Evolutionary conservation across 2,113 vertebrate species (phyloP).

Genomic region (Psophia crepitans): DNA sequence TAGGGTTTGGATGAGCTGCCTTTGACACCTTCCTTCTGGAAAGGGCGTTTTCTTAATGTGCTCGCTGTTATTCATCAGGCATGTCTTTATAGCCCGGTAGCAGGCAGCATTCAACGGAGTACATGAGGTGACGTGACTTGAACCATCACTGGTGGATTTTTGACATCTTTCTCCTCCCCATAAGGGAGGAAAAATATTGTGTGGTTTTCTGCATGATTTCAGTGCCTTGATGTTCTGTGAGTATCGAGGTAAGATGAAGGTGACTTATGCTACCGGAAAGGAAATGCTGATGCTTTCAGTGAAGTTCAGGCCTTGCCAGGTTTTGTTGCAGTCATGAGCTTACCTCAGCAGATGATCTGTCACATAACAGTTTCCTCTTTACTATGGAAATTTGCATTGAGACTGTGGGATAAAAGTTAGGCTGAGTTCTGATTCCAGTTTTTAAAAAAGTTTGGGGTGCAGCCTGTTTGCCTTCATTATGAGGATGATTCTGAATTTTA

Average conservation of each 20-base stretch:
- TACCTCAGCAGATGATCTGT: not conserved
- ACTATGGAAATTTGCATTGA: not conserved
- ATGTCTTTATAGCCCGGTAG: not conserved
- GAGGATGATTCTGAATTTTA: not conserved
- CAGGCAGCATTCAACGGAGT: not conserved
- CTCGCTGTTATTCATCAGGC: not conserved
- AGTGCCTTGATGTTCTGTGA: not conserved
- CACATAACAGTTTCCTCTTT: not conserved
- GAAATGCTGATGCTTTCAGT: not conserved
- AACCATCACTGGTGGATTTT: not conserved
- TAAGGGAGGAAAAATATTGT: rapidly evolving
- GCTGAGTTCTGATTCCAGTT: not conserved
- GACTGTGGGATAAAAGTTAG: not conserved
- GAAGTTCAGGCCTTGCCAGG: not conserved
- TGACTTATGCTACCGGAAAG: not conserved
- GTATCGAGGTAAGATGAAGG: not conserved
- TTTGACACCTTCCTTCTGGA: not conserved
- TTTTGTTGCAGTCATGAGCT: not conserved
- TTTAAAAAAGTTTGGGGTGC: not conserved
- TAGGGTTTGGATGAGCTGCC: not conserved
- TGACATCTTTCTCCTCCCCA: not conserved
- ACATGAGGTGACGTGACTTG: not conserved
- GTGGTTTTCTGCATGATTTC: not conserved
- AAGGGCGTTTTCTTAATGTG: not conserved
- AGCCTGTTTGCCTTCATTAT: not conserved